Conservation (phyloP, 2,888 invertebrate species). For the Ceraclea dissimilis region DNA sequence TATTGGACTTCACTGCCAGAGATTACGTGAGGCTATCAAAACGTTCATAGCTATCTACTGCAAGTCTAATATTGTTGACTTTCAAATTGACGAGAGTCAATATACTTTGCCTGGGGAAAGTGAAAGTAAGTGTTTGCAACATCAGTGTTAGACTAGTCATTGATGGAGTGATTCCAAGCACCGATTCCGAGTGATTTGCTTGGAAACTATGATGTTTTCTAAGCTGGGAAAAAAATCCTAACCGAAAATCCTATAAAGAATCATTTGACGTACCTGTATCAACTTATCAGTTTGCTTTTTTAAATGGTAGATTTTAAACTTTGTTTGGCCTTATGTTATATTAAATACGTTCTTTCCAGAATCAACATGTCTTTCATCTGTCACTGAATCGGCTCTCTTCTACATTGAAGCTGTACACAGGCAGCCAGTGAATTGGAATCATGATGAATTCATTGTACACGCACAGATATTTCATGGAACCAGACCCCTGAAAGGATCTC, state of each 20-base stretch:
- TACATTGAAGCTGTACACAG: constrained; percentile 79
- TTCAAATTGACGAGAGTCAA: constrained; percentile 58
- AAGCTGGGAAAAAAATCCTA: too few species aligned
- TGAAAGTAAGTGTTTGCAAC: constrained; percentile 33
- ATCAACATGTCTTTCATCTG: constrained; percentile 59
- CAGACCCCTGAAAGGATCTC: constrained; percentile 60
- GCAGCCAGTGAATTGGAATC: constrained; percentile 67
- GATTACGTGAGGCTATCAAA: constrained; percentile 72
- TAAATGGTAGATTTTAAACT: too few species aligned
- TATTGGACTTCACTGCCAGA: constrained; percentile 59
- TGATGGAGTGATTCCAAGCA: too few species aligned
- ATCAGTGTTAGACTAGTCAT: too few species aligned
- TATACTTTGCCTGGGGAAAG: constrained; percentile 46
- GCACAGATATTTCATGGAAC: constrained; percentile 88
- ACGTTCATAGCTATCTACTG: constrained; percentile 80
- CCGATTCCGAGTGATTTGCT: too few species aligned
- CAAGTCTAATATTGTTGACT: constrained; percentile 76
- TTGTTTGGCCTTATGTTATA: too few species aligned
- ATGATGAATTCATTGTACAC: constrained; percentile 77
- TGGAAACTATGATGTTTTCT: too few species aligned
- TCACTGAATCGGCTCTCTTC: constrained; percentile 69
- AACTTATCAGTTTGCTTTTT: too few species aligned
- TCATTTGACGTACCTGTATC: too few species aligned
- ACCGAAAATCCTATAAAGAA: too few species aligned
- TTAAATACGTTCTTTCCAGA: constrained; percentile 16